Conservation (phyloP, 2,797 vertebrate genomes). For the Salmo trutta region DNA sequence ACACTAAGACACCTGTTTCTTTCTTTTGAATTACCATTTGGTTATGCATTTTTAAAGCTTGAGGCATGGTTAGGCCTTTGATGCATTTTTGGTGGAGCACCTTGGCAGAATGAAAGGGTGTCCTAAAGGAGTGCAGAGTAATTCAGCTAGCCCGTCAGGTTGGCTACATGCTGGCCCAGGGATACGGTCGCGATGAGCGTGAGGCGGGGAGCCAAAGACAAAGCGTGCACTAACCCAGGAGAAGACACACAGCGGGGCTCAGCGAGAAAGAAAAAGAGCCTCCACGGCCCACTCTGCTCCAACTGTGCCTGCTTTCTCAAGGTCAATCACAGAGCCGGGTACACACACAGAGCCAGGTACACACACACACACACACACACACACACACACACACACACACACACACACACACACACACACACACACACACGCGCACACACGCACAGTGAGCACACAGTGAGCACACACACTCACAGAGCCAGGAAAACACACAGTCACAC, state of each 20-base stretch:
- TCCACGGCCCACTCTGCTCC: constrained; percentile 68
- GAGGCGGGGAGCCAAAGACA: constrained; percentile 14
- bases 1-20: constrained; percentile 42
- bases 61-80: constrained; percentile 59
- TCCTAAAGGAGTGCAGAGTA: constrained; percentile 42
- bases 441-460: neutral
- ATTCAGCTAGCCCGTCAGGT: constrained; percentile 42
- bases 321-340: constrained; percentile 64
- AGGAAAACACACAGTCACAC: constrained; percentile 10
- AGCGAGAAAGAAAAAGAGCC: constrained; percentile 30
- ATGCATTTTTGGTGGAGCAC: constrained; percentile 58
- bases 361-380: constrained; percentile 15
- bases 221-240: constrained; percentile 17
- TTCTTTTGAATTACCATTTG: constrained; percentile 48
- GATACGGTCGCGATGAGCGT: constrained; percentile 12
- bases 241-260: constrained; percentile 32
- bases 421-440: constrained; percentile 20
- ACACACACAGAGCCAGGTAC: constrained; percentile 38
- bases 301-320: constrained; percentile 77
- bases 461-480: constrained; percentile 11
- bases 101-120: constrained; percentile 48
- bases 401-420: constrained; percentile 31
- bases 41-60: constrained; percentile 52
- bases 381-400: constrained; percentile 25
- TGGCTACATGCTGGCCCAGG: constrained; percentile 35